Conservation (phyloP, 1,140 invertebrate species). For the Brachionus rubens region DNA sequence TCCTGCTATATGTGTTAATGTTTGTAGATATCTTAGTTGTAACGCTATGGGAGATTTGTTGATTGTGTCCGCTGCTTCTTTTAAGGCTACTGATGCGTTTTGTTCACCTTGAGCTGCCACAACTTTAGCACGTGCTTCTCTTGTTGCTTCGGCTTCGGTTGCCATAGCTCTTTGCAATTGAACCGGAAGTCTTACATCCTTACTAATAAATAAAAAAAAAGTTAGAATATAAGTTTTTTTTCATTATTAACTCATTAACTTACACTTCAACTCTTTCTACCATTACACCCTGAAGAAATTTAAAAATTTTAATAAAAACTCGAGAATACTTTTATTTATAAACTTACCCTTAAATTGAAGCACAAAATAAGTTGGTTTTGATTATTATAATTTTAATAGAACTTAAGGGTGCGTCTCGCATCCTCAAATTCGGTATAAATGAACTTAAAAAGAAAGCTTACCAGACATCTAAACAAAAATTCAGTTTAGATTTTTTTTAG, state of each 20-base stretch:
- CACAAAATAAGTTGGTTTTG: too few relatives aligned
- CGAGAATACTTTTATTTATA: too few relatives aligned
- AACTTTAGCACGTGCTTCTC: constrained; percentile 56
- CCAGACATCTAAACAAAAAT: constrained; percentile 26
- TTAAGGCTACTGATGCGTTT: constrained; percentile 46
- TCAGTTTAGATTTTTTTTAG: not conserved
- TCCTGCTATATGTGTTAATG: constrained; percentile 86
- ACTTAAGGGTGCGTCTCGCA: too few relatives aligned
- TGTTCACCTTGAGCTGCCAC: constrained; percentile 48
- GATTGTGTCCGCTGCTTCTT: constrained; percentile 46
- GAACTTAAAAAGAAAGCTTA: not conserved
- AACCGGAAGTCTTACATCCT: constrained; percentile 51
- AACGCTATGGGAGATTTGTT: constrained; percentile 70
- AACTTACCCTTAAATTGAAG: constrained; percentile 17
- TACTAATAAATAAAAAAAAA: constrained; percentile 34
- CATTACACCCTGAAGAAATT: constrained; percentile 44
- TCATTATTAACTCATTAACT: not conserved
- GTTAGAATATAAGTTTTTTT: not conserved
- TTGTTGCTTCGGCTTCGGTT: constrained; percentile 55
- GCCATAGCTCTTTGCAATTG: constrained; percentile 56
- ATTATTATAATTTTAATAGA: too few relatives aligned
- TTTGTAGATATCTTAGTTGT: constrained; percentile 74
- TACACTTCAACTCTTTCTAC: constrained; percentile 47
- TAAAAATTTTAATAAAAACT: too few relatives aligned
- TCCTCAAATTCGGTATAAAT: too few relatives aligned